These are phyloP conservation scores for Dendrolimus houi DNA, from an alignment of 2,888 invertebrate species.

Conservation along the genomic window DNA sequence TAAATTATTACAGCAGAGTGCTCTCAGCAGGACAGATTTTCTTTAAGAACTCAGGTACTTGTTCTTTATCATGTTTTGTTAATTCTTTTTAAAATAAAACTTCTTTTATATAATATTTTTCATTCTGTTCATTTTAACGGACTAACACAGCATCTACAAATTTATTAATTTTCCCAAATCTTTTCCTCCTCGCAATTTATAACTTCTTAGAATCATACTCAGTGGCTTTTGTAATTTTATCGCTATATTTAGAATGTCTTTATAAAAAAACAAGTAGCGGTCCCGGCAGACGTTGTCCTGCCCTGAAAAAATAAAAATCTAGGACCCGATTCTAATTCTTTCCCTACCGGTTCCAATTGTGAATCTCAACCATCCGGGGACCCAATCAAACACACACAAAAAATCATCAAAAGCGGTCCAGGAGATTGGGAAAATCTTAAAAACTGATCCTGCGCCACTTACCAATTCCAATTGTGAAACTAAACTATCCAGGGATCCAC, in stretches of 20 bases:
- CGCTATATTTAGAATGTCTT: background rate
- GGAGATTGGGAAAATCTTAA: too few species aligned
- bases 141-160: background rate
- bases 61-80: slow-evolving; percentile 43
- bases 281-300: too few species aligned
- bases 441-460: too few species aligned
- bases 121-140: background rate
- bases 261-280: too few species aligned
- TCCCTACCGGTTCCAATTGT: too few species aligned
- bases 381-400: too few species aligned
- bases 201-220: background rate
- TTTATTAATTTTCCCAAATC: background rate
- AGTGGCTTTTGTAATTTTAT: background rate
- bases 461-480: too few species aligned
- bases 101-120: slow-evolving; percentile 9
- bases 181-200: background rate
- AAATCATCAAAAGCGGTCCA: too few species aligned
- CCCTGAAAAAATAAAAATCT: too few species aligned
- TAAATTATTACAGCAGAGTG: slow-evolving; percentile 54
- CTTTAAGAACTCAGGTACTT: slow-evolving; percentile 51
- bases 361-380: too few species aligned
- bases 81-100: slow-evolving; percentile 32
- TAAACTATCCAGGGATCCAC: too few species aligned
- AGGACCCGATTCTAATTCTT: too few species aligned
- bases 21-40: slow-evolving; percentile 60